These are phyloP conservation scores for Brachyopa scutellaris DNA, from an alignment of 2,888 invertebrate species.

Conservation along the genomic window DNA sequence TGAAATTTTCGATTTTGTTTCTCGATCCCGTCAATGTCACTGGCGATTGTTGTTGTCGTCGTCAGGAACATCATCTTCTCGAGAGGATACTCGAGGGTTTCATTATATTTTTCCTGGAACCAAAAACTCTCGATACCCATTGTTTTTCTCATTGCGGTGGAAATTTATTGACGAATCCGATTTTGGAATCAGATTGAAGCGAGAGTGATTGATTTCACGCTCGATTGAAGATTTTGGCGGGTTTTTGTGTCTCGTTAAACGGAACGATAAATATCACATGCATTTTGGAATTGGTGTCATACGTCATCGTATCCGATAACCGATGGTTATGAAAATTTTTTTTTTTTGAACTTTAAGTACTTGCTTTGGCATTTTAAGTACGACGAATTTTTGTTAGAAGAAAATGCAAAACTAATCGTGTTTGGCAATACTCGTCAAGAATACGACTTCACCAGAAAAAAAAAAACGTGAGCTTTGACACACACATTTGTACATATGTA, in stretches of 20 bases:
- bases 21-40: conserved; percentile 56
- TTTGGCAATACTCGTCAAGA: too few species aligned
- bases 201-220: conserved; percentile 70
- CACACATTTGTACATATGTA: too few species aligned
- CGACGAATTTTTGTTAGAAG: too few species aligned
- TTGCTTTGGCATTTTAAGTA: too few species aligned
- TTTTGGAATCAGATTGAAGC: conserved; percentile 43
- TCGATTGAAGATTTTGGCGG: conserved; percentile 42
- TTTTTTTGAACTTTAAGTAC: too few species aligned
- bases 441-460: too few species aligned
- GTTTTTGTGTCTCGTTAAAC: conserved; percentile 25
- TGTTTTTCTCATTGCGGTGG: conserved; percentile 32
- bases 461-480: too few species aligned
- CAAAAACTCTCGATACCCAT: conserved; percentile 46
- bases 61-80: conserved; percentile 28
- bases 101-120: conserved; percentile 64
- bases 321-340: too few species aligned
- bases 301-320: too few species aligned
- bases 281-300: background rate
- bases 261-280: background rate
- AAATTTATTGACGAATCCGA: conserved; percentile 56
- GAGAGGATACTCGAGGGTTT: conserved; percentile 43
- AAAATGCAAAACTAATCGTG: too few species aligned
- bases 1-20: conserved; percentile 63
- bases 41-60: conserved; percentile 32